Evolutionary conservation across 2,888 invertebrate species (phyloP).

Genomic region (Eumacrocentrus americanus): DNA sequence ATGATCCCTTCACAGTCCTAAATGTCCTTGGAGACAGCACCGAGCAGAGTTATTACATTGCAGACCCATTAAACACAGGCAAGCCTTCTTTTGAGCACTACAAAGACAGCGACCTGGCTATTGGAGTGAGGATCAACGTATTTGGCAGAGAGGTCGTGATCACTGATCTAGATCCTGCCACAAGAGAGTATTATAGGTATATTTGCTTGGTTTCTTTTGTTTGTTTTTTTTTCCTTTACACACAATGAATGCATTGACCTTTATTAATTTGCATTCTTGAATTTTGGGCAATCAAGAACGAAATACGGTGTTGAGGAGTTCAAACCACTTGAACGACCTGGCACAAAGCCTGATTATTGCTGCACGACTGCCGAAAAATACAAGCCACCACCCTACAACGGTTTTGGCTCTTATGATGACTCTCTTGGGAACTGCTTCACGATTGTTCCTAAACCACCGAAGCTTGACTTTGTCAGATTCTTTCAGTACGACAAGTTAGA

Average conservation of each 20-base stretch:
- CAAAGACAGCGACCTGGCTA: conserved; percentile 77
- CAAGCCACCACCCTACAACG: conserved; percentile 82
- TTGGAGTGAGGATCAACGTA: conserved; percentile 81
- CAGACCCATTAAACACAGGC: conserved; percentile 67
- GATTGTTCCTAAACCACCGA: conserved; percentile 79
- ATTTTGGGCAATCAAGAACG: conserved; percentile 37
- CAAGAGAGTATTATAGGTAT: conserved; percentile 78
- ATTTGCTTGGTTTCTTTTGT: background rate
- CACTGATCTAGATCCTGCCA: conserved; percentile 84
- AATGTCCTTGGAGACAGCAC: conserved; percentile 69
- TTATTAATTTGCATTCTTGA: conserved; percentile 2
- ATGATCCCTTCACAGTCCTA: conserved; percentile 64
- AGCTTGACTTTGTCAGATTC: conserved; percentile 80
- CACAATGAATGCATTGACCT: conserved; percentile 13
- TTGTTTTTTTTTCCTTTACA: background rate
- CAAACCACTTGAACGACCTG: conserved; percentile 66
- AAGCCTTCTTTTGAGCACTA: conserved; percentile 64
- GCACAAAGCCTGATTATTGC: conserved; percentile 48
- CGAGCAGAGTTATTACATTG: conserved; percentile 64
- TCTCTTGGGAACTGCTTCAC: conserved; percentile 86
- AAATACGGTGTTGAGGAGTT: conserved; percentile 68
- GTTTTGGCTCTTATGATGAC: conserved; percentile 88
- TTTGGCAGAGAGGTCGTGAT: conserved; percentile 82
- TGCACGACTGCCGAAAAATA: conserved; percentile 39
- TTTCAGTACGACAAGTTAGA: conserved; percentile 76